These are phyloP conservation scores for Sarcophaga caerulescens DNA, from an alignment of 2,888 invertebrate genomes.

Conservation along the genomic window DNA sequence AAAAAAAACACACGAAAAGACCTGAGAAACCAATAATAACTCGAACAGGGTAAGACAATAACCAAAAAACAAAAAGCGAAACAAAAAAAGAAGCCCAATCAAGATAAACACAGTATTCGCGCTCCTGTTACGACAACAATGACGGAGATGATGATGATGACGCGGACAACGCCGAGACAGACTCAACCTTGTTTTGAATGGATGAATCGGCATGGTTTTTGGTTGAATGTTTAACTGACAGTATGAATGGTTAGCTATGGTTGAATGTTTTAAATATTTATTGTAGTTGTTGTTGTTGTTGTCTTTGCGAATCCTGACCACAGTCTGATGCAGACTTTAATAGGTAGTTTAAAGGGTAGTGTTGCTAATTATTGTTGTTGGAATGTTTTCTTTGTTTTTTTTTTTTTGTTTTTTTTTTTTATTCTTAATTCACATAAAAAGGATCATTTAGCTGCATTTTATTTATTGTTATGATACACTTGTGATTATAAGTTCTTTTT, in stretches of 20 bases:
- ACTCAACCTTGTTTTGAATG: conserved; percentile 61
- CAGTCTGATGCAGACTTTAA: conserved; percentile 30
- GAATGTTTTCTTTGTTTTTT: conserved; percentile 7
- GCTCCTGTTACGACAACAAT: conserved; percentile 69
- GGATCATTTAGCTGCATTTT: conserved; percentile 71
- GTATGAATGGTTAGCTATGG: conserved; percentile 56
- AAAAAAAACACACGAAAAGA: not conserved
- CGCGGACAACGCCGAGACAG: conserved; percentile 29
- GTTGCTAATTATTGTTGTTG: conserved; percentile 1
- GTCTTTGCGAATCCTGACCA: conserved; percentile 6
- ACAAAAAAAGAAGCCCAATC: conserved; percentile 68
- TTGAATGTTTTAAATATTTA: conserved; percentile 59
- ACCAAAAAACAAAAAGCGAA: conserved; percentile 31
- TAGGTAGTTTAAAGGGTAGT: conserved; percentile 23
- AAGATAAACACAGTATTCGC: conserved; percentile 72
- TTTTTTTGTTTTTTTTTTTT: conserved; percentile 27
- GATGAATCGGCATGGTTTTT: conserved; percentile 44
- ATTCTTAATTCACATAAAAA: conserved; percentile 54
- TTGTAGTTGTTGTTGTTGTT: conserved; percentile 39
- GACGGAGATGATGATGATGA: conserved; percentile 34
- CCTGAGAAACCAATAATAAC: conserved; percentile 41
- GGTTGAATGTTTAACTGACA: conserved; percentile 54
- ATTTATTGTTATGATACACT: conserved; percentile 72
- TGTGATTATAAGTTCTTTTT: conserved; percentile 59
- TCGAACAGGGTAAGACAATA: conserved; percentile 9